phyloP scores from a whole-genome alignment of 1,140 invertebrate species.

The Ylistrum balloti region DNA sequence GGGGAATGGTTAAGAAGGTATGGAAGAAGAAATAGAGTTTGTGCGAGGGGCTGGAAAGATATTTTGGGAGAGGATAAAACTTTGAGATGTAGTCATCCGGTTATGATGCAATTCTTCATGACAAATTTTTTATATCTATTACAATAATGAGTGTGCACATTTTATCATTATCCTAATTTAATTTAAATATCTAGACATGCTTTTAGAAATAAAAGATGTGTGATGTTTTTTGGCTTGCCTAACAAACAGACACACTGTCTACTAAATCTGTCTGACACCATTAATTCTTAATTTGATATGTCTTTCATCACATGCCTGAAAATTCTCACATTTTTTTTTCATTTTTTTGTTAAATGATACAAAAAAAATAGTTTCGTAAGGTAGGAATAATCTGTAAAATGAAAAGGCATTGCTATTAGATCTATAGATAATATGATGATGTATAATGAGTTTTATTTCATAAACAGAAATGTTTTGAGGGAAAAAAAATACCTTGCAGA shows the following conservation, averaged over 20 bases:
- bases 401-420: background rate
- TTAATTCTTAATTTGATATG: background rate
- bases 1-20: too few species aligned
- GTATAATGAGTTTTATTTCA: background rate
- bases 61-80: too few species aligned
- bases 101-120: background rate
- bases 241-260: background rate
- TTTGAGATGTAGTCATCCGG: too few species aligned
- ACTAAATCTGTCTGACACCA: background rate
- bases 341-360: background rate
- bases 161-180: background rate
- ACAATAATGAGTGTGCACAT: background rate
- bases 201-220: slow-evolving; percentile 5
- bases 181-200: background rate
- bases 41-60: too few species aligned
- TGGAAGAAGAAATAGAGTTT: too few species aligned
- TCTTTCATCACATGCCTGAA: background rate
- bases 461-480: background rate
- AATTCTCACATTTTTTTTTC: background rate
- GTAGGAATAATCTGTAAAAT: background rate
- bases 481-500: background rate
- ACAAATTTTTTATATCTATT: background rate
- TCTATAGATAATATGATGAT: background rate
- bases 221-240: background rate
- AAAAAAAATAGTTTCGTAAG: too few species aligned